phyloP scores from a whole-genome alignment of 2,888 invertebrate species.

The Pedicia rivosa region DNA sequence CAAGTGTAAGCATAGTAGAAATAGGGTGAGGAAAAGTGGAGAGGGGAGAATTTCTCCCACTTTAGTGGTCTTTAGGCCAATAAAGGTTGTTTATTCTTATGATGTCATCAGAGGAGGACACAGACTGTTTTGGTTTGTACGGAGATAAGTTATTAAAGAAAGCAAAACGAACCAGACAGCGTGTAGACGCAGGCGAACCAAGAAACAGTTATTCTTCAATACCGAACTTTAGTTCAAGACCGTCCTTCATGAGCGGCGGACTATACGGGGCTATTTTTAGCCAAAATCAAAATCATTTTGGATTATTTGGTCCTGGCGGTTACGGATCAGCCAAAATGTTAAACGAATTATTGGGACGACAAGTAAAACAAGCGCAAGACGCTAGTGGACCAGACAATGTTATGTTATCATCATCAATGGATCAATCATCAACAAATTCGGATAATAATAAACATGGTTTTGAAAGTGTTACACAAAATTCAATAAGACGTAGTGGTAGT shows the following conservation, averaged over 20 bases:
- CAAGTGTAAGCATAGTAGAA: slow-evolving; percentile 8
- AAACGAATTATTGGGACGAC: slow-evolving; percentile 73
- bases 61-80: slow-evolving; percentile 49
- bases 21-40: slow-evolving; percentile 13
- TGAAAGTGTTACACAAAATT: slow-evolving; percentile 6
- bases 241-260: slow-evolving; percentile 72
- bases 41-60: slow-evolving; percentile 15
- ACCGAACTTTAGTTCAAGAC: slow-evolving; percentile 58
- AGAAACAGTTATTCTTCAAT: slow-evolving; percentile 81
- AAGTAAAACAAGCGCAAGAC: slow-evolving; percentile 54
- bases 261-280: slow-evolving; percentile 76
- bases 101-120: slow-evolving; percentile 96
- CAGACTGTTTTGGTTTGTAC: slow-evolving; percentile 85
- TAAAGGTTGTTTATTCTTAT: slow-evolving; percentile 68
- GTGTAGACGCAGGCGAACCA: slow-evolving; percentile 92
- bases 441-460: slow-evolving; percentile 13
- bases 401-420: slow-evolving; percentile 29
- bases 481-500: slow-evolving; percentile 2
- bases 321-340: slow-evolving; percentile 84
- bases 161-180: slow-evolving; percentile 86
- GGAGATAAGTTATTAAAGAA: slow-evolving; percentile 85
- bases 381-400: slow-evolving; percentile 36
- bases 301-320: slow-evolving; percentile 68
- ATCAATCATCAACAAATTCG: slow-evolving; percentile 23
- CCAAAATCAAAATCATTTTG: slow-evolving; percentile 63